Conservation (phyloP, 53 echinoderm and acorn worm species). For the Echinometra lucunter region DNA sequence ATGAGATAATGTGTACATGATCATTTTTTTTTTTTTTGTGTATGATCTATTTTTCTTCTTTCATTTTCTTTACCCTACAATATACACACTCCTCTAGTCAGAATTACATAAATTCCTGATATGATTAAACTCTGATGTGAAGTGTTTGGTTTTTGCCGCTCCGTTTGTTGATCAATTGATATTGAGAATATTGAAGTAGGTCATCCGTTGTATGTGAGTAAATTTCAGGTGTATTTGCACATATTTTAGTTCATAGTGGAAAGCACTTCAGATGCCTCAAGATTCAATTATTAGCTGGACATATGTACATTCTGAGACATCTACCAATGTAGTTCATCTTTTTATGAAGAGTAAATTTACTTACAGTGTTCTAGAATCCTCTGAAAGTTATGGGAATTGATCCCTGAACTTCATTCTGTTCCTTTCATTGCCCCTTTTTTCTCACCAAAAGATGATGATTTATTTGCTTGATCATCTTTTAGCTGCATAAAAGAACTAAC, state of each 20-base stretch:
- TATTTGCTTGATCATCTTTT: background rate
- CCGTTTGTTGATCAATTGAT: background rate
- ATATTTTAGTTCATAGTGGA: conserved; percentile 40
- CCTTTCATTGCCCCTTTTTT: background rate
- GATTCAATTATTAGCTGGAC: background rate
- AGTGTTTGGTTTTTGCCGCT: conserved; percentile 10
- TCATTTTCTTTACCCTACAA: too few species aligned
- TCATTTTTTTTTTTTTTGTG: background rate
- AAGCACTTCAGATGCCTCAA: conserved; percentile 22
- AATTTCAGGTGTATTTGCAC: conserved; percentile 58
- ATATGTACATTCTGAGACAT: background rate
- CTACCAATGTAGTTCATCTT: background rate
- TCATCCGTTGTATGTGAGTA: background rate
- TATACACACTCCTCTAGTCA: background rate
- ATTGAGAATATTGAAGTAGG: conserved; percentile 1
- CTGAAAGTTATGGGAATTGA: too few species aligned
- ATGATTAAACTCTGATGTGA: background rate
- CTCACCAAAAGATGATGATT: background rate
- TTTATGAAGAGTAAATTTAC: background rate
- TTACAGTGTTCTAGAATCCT: too few species aligned
- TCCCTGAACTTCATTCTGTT: background rate
- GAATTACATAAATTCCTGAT: background rate
- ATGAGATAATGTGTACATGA: too few species aligned
- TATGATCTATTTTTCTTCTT: too few species aligned
- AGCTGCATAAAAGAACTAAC: background rate